phyloP scores from a whole-genome alignment of 2,113 vertebrate genomes.

The Nothobranchius kuhntae region DNA sequence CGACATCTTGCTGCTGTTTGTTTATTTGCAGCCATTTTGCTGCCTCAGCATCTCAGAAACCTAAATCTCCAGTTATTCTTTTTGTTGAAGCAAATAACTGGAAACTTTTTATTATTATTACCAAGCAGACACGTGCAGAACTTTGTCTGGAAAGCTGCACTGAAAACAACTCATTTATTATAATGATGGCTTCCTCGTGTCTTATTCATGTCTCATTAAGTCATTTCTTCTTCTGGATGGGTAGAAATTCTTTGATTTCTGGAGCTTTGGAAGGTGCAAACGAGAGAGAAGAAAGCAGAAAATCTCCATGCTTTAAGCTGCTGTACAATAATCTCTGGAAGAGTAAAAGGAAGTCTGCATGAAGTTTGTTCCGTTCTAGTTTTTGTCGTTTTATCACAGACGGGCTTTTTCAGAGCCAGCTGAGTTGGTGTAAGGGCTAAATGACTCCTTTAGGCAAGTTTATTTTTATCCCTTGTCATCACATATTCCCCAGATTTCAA shows the following conservation, averaged over 20 bases:
- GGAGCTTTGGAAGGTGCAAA: neutral
- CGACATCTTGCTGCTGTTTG: neutral
- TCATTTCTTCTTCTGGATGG: neutral
- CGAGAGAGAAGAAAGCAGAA: no score
- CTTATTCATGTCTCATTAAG: neutral
- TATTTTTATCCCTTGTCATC: neutral
- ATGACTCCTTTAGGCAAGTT: neutral
- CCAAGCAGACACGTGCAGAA: neutral
- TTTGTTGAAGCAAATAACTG: neutral
- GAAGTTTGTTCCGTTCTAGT: no score
- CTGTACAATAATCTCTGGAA: neutral
- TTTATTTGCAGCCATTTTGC: no score
- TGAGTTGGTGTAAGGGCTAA: neutral
- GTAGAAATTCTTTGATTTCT: neutral
- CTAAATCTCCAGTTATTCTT: no score
- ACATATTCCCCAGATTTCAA: neutral
- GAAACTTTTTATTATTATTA: neutral
- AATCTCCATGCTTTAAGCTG: neutral
- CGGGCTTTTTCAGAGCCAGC: no score
- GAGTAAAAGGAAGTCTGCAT: neutral
- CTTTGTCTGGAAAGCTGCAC: neutral
- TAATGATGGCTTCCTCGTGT: neutral
- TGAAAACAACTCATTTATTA: neutral
- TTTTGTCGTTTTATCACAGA: no score
- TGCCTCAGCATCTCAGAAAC: no score